A percentile compares a stretch with the other conserved stretches of the same genome.
phyloP scores from a whole-genome alignment of 2,888 invertebrate genomes.

The Liposcelis brunnea region DNA sequence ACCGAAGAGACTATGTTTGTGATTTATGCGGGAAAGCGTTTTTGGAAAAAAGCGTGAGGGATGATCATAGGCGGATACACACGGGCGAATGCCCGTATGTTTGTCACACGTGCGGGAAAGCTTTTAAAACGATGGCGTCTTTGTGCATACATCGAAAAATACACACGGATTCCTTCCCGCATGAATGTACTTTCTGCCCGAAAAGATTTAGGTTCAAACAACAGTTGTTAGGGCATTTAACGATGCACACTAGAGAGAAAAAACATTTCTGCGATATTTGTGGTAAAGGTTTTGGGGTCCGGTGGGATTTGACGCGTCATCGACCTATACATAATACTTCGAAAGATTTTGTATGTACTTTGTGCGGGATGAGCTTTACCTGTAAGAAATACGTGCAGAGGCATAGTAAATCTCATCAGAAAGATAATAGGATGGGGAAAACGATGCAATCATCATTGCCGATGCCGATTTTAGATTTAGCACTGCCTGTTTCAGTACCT shows the following conservation, averaged over 20 bases:
- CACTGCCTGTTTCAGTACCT: too few relatives aligned
- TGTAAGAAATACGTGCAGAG: conserved; percentile 3
- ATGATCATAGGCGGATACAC: conserved; percentile 15
- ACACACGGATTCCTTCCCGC: conserved; percentile 21
- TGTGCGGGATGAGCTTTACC: conserved; percentile 4
- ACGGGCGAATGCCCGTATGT: conserved; percentile 15
- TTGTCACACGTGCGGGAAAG: conserved; percentile 15
- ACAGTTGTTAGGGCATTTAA: conserved; percentile 14
- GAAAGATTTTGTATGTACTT: conserved; percentile 5
- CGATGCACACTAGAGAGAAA: conserved; percentile 15
- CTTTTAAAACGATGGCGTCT: conserved; percentile 15
- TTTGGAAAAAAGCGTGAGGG: conserved; percentile 14
- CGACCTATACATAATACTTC: background rate
- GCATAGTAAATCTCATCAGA: conserved; percentile 1
- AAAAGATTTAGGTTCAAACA: conserved; percentile 29
- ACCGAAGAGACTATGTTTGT: conserved; percentile 14
- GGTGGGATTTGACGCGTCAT: conserved; percentile 8
- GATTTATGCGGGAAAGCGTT: conserved; percentile 14
- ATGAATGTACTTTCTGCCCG: conserved; percentile 33
- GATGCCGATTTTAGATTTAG: too few relatives aligned
- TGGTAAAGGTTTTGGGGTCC: conserved; percentile 9
- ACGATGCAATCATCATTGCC: too few relatives aligned
- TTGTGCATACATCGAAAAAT: conserved; percentile 15
- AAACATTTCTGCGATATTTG: conserved; percentile 10
- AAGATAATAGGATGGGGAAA: background rate